phyloP scores from a whole-genome alignment of 2,797 vertebrate species.

The Hyperoplus lanceolatus region DNA sequence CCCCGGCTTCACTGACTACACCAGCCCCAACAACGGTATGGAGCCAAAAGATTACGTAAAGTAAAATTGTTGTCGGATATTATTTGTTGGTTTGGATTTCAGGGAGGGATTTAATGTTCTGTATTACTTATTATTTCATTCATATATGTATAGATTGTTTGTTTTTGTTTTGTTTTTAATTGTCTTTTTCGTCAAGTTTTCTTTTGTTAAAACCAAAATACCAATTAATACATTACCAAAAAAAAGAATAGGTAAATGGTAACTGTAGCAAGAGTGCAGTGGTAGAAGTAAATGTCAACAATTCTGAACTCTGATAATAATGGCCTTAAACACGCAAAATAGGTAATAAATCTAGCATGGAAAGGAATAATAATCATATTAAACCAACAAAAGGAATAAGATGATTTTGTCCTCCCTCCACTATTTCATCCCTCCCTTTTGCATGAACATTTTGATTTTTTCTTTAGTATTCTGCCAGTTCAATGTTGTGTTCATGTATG shows the following conservation, averaged over 20 bases:
- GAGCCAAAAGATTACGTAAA: not conserved
- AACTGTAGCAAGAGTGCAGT: not conserved
- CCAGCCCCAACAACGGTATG: conserved; percentile 88
- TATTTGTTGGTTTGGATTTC: too few relatives aligned
- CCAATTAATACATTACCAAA: not conserved
- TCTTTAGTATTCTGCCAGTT: not conserved
- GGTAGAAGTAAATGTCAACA: not conserved
- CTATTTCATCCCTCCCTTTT: not conserved
- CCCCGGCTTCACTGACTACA: conserved; percentile 86
- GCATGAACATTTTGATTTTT: not conserved
- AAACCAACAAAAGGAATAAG: not conserved
- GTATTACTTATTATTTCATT: too few relatives aligned
- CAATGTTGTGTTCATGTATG: not conserved
- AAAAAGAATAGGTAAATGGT: not conserved
- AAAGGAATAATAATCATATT: not conserved
- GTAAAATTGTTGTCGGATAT: too few relatives aligned
- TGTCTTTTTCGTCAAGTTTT: too few relatives aligned
- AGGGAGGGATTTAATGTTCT: too few relatives aligned
- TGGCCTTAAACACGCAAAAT: not conserved
- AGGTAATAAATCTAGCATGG: not conserved
- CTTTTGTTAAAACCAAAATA: too few relatives aligned
- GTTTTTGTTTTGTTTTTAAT: too few relatives aligned
- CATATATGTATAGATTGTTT: too few relatives aligned
- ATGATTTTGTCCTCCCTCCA: not conserved
- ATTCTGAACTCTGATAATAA: not conserved